Evolutionary conservation across 1,140 invertebrate genomes (phyloP), one percentile per base, ranked within the genome.

Genomic region (Ostrea denselamellosa): DNA sequence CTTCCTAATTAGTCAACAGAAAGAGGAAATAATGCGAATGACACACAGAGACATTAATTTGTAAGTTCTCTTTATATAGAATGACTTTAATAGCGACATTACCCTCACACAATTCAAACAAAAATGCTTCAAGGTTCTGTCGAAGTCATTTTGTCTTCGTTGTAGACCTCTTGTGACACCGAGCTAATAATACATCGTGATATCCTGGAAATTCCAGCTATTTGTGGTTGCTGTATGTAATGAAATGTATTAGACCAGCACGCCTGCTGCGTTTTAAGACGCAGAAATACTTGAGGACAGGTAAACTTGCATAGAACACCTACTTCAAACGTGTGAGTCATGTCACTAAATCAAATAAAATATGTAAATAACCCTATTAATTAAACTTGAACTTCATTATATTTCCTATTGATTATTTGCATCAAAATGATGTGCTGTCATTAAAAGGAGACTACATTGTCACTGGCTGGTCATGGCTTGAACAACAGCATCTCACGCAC

Each of bases 1-100:
- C 65, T 71, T 71, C 65, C 65, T 71, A 71, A 71, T 71, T 68
- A 10, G 65, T 71, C 65, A 71, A 71, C 19, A 25, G n/a, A 71
- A 71, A 8, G 65, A 71, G 65, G 65, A 71, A 71, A 71, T 71
- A 71, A 71, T 71, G 5, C 10, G 25, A 8, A 71, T 71, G 65
- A 71, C 65, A 71, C 22, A 12, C 22, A 71, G 8, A 10, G 22
- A 12, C n/a, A 22, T 25, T 71, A 25, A 71, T 25, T 22, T 71
- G 65, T 8, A 71, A 8, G 22, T 28, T 71, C 22, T 25, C 65
- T 71, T 71, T 58, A 17, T 58, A 58, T 58, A 58, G 56, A 58
- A 19, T 71, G 65, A 71, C 65, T 25, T 71, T 71, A 28, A 71
- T 25, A 71, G 65, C 12, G 65, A 25, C n/a, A 71, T 8, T 71